Evolutionary conservation across 1,140 invertebrate species (phyloP).

Genomic region (Liolophura sinensis): DNA sequence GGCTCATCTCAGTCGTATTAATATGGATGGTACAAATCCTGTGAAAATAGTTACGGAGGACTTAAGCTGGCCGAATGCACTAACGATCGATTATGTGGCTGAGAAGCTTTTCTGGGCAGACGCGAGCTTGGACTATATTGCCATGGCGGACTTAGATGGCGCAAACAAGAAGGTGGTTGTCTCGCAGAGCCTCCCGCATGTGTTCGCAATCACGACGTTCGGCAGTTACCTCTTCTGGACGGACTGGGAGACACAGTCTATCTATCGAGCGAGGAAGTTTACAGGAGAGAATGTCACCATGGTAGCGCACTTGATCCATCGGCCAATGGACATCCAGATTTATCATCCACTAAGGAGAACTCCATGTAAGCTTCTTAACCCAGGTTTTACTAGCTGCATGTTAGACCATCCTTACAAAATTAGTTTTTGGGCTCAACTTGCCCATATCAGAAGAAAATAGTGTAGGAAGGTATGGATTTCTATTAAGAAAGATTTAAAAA

Average conservation of each 20-base stretch:
- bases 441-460: no score
- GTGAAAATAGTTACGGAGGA: slow-evolving; percentile 90
- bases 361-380: slow-evolving; percentile 40
- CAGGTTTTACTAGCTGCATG: background rate
- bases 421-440: no score
- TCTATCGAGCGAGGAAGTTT: slow-evolving; percentile 94
- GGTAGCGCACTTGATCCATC: slow-evolving; percentile 87
- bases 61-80: slow-evolving; percentile 90
- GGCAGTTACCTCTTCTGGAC: slow-evolving; percentile 97
- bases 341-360: slow-evolving; percentile 70
- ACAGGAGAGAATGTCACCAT: slow-evolving; percentile 89
- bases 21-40: slow-evolving; percentile 91
- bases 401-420: no score
- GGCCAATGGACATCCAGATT: slow-evolving; percentile 82
- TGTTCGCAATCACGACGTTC: slow-evolving; percentile 92
- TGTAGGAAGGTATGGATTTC: no score
- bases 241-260: slow-evolving; percentile 83
- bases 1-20: slow-evolving; percentile 91
- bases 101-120: slow-evolving; percentile 99
- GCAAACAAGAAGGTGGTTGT: slow-evolving; percentile 63
- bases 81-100: slow-evolving; percentile 93
- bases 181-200: slow-evolving; percentile 71
- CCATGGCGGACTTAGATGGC: slow-evolving; percentile 65
- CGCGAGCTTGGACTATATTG: slow-evolving; percentile 89
- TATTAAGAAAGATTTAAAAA: no score